These are phyloP conservation scores for Podarcis cretensis DNA, from an alignment of 2,113 vertebrate genomes.

Conservation along the genomic window DNA sequence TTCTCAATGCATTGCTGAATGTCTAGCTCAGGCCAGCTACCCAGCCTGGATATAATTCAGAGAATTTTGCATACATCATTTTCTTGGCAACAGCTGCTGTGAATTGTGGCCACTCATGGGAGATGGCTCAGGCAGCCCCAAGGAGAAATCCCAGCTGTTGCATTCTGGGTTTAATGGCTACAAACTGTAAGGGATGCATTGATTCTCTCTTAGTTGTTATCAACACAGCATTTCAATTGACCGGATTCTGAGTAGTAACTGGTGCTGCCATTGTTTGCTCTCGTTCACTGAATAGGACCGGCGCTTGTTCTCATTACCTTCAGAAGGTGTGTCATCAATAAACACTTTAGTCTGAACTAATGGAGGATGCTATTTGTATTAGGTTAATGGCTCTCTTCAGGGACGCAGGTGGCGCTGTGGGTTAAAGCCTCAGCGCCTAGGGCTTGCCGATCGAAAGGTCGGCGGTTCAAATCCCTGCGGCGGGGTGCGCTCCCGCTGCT, in stretches of 20 bases:
- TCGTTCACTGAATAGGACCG: background rate
- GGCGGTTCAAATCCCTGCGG: too few relatives aligned
- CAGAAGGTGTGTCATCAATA: background rate
- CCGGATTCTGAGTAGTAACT: background rate
- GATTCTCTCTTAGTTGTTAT: conserved; percentile 29
- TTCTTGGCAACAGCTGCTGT: background rate
- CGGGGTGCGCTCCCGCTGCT: too few relatives aligned
- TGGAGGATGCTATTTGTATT: background rate
- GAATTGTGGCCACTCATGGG: background rate
- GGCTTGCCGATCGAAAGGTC: too few relatives aligned
- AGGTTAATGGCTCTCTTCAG: conserved; percentile 32
- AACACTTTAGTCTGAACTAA: conserved; percentile 9
- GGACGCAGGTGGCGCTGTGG: too few relatives aligned
- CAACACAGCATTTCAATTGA: conserved; percentile 12
- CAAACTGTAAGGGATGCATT: background rate
- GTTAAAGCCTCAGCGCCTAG: too few relatives aligned
- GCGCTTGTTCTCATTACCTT: conserved; percentile 13
- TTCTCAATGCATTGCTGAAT: accelerated
- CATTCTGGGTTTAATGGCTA: background rate
- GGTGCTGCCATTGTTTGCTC: conserved; percentile 27
- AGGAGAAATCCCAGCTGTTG: background rate
- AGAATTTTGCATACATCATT: background rate
- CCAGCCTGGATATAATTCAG: background rate
- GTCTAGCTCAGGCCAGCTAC: background rate
- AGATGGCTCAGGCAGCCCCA: background rate